Base-by-base conservation (phyloP, 1,140 invertebrate genomes). In the Atta cephalotes region DNA sequence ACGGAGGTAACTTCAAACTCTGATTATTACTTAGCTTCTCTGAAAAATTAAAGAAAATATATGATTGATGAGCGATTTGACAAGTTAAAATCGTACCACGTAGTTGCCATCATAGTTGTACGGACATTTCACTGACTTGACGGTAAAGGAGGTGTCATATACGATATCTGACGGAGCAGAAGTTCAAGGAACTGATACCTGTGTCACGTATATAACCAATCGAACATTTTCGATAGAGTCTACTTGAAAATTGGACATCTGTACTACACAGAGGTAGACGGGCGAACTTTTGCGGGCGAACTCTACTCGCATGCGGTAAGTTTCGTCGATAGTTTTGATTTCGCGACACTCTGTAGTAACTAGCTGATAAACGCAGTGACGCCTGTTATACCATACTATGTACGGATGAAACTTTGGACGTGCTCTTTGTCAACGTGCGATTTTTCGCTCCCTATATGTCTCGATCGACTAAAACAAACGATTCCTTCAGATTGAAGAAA, bases 251-350 rank as follows among this genome's bases (percentile, higher is more conserved):
- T 88, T 88, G 35, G 25, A 80, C 71, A 28, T 35, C 28, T 25
- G 72, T 25, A 25, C 31, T 72, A 53, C 16, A 51, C 28, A 76
- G 56, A 79, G 72, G 28, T 25, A 21, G 35, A 68, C 56, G 45
- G 21, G 35, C 18, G 31, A 56, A 72, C 49, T 89, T 63, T 82
- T 28, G 14, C 53, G 45, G 16, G 10, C 21, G 49, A 90, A 87
- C 71, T 90, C 25, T 16, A 56, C n/a, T 25, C 14, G 77, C 62
- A 28, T 4, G 74, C 16, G 25, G 60, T 21, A 49, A 88, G 62
- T 84, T 79, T 86, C 81, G 18, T 87, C 88, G 89, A 88, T 84
- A 91, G 84, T 88, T 91, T 87, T 88, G 79, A 85, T 87, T 88
- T 86, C 56, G 31, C 28, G 53, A 9, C 78, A 53, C 53, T 60